Evolutionary conservation across 1,140 invertebrate genomes (phyloP), one percentile per base, ranked within the genome.

Genomic region (Asbolus verrucosus): DNA sequence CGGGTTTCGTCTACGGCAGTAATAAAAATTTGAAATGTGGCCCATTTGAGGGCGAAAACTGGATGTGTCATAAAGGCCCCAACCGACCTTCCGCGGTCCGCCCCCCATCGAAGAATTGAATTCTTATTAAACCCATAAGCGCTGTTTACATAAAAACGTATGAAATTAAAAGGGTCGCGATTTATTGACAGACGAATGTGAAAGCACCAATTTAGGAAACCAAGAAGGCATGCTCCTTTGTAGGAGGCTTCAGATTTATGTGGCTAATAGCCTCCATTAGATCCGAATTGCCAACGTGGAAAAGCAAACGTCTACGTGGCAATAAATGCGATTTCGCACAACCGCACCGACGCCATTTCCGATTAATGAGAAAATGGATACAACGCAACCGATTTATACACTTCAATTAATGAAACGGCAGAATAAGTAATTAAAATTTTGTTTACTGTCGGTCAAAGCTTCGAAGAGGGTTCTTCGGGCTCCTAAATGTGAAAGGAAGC

Each of bases 261-360:
- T 54, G n/a, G 19, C 21, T 54, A 54, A 54, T 54, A 54, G 46
- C 46, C 21, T 21, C 46, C 46, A 54, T 54, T 54, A 54, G 21
- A 54, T 14, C 11, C 46, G 21, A 54, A 54, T 54, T 27, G 46
- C 11, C 16, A 8, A 19, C 1, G 8, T 21, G 43, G 16, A 50
- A 36, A 50, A 50, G 43, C 43, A 24, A 54, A 54, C 21, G 21
- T 54, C 46, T 13, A 54, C 21, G 46, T 27, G 46, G 46, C 46
- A 54, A 24, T 54, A 54, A 54, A 54, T 27, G 46, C 18, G 46
- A 24, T 14, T 54, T 54, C 14, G 21, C 21, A 54, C 8, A 54
- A 54, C 14, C 15, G 41, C 41, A 54, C 46, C n/a, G n/a, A 24
- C 11, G 4, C 9, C 27, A 9, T 14, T 27, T 24, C 6, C 46